These are phyloP conservation scores for Leptoteleia sp. DNA, from an alignment of 1,140 invertebrate species.

Conservation along the genomic window DNA sequence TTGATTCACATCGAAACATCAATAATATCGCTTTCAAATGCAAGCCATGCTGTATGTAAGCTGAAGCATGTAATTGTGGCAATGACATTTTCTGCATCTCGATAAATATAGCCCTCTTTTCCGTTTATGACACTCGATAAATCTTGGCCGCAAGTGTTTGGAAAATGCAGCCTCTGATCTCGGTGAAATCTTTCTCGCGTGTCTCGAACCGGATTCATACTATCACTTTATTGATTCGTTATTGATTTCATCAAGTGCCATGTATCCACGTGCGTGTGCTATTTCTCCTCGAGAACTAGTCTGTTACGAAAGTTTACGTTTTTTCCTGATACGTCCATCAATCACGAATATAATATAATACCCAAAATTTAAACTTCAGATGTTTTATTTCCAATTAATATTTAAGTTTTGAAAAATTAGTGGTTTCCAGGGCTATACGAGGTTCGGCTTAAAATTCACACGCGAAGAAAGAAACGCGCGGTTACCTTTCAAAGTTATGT, in stretches of 20 bases:
- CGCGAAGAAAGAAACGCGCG: no score
- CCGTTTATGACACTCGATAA: conserved; percentile 28
- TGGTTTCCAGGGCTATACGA: no score
- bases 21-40: conserved; percentile 23
- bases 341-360: no score
- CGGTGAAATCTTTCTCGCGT: conserved; percentile 30
- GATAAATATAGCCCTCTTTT: conserved; percentile 32
- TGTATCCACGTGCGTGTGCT: conserved; percentile 14
- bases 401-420: no score
- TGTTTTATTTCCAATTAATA: no score
- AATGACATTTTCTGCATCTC: conserved; percentile 37
- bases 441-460: no score
- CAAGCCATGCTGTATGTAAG: conserved; percentile 3
- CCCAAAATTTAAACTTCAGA: no score
- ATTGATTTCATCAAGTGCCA: conserved; percentile 3
- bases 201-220: conserved; percentile 18
- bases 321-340: no score
- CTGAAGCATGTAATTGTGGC: conserved; percentile 15
- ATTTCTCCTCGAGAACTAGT: conserved; percentile 7
- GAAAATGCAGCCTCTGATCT: conserved; percentile 21
- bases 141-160: conserved; percentile 15
- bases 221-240: conserved; percentile 16
- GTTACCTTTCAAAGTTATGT: no score
- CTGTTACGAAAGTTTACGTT: no score
- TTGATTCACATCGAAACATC: conserved; percentile 9